phyloP scores from a whole-genome alignment of 2,797 vertebrate genomes.

The Loriculus beryllinus region DNA sequence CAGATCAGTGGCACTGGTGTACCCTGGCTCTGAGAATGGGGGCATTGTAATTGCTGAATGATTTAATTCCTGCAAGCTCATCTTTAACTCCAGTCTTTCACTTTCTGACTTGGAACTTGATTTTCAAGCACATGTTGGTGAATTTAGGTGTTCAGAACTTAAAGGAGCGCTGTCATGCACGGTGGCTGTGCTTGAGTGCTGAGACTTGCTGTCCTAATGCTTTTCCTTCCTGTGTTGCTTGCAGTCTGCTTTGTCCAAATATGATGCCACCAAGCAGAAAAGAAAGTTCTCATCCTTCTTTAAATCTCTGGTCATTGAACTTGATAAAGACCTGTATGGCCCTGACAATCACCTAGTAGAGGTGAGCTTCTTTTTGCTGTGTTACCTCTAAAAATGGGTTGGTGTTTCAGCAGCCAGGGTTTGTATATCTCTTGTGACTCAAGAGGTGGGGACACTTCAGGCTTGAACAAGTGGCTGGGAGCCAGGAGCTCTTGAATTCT shows the following conservation, averaged over 20 bases:
- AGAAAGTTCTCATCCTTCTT: constrained; percentile 99
- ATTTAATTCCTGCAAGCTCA: not conserved
- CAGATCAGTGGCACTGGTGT: not conserved
- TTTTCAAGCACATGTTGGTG: not conserved
- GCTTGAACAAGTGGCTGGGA: not conserved
- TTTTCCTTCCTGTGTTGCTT: constrained; percentile 63
- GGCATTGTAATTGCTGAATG: not conserved
- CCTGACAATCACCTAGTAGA: constrained; percentile 99
- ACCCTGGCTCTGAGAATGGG: not conserved
- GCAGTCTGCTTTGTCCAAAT: constrained; percentile 96
- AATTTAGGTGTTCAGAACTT: not conserved
- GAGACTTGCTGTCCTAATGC: constrained; percentile 29
- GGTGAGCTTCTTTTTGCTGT: constrained; percentile 77
- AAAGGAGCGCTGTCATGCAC: not conserved
- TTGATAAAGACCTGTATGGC: constrained; percentile 98
- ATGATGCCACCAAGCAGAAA: constrained; percentile 99
- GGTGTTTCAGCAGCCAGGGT: not conserved
- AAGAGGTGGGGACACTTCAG: not conserved
- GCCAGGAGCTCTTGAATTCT: not conserved
- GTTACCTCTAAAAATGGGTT: not conserved
- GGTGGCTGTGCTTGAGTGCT: constrained; percentile 44
- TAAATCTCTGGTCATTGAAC: constrained; percentile 97
- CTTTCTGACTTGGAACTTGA: not conserved
- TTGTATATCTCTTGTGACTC: not conserved
- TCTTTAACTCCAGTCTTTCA: constrained; percentile 13